Percentiles rank a stretch among this genome's conserved stretches.
These are phyloP conservation scores for Schlechtendalia chinensis DNA, from an alignment of 1,140 invertebrate species.

Conservation along the genomic window DNA sequence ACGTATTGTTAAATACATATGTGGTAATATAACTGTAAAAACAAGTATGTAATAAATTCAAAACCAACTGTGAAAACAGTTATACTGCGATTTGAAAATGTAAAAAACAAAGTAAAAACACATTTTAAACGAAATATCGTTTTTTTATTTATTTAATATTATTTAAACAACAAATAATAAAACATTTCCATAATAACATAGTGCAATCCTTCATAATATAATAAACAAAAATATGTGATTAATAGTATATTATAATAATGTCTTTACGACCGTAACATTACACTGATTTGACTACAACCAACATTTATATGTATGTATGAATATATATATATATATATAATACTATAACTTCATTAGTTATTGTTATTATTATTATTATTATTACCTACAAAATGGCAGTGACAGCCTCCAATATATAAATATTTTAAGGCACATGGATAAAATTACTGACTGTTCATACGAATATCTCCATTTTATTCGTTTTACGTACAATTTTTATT, in stretches of 20 bases:
- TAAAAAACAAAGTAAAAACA: too few relatives aligned
- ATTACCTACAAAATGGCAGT: conserved; percentile 42
- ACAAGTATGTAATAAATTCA: too few relatives aligned
- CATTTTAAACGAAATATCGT: background rate
- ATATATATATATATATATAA: background rate
- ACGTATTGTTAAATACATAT: too few relatives aligned
- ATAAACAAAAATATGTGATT: conserved; percentile 29
- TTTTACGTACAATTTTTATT: conserved; percentile 71
- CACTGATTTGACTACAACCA: too few relatives aligned
- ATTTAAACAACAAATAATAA: conserved; percentile 37
- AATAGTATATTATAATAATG: conserved; percentile 3
- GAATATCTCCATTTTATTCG: conserved; percentile 76
- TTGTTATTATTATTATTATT: too few relatives aligned
- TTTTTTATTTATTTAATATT: conserved; percentile 15
- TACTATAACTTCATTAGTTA: background rate
- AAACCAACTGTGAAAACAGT: too few relatives aligned
- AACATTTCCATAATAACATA: conserved; percentile 4
- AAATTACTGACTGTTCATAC: conserved; percentile 60
- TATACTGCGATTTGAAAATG: too few relatives aligned
- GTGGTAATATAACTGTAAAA: too few relatives aligned
- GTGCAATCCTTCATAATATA: conserved; percentile 39
- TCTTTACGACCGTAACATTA: too few relatives aligned
- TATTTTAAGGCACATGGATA: conserved; percentile 38
- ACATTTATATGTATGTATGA: too few relatives aligned
- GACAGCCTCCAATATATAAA: conserved; percentile 15